These are phyloP conservation scores for Zaprionus ghesquierei DNA, from an alignment of 1,140 invertebrate species.

Conservation along the genomic window DNA sequence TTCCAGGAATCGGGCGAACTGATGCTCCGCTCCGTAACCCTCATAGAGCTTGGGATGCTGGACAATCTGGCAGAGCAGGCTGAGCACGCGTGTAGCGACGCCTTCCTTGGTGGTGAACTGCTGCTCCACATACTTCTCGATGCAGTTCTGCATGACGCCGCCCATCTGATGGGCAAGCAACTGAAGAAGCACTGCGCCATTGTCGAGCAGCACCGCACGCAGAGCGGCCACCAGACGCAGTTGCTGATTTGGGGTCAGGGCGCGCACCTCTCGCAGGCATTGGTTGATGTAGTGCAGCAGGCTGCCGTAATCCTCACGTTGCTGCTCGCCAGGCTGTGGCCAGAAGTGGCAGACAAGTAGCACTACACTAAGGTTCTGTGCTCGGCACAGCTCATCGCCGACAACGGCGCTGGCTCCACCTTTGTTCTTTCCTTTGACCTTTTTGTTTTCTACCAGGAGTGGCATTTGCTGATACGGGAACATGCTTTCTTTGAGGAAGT, in stretches of 20 bases:
- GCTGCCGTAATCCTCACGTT: slow-evolving; percentile 23
- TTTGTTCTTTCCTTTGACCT: slow-evolving; percentile 23
- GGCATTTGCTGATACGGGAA: slow-evolving; percentile 62
- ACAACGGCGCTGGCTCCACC: neutral
- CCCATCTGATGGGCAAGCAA: slow-evolving; percentile 36
- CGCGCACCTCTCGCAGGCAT: slow-evolving; percentile 13
- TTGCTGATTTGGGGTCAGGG: slow-evolving; percentile 31
- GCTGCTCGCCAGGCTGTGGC: slow-evolving; percentile 19
- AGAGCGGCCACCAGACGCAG: slow-evolving; percentile 76
- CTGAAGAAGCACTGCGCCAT: slow-evolving; percentile 74
- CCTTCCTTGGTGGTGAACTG: slow-evolving; percentile 62
- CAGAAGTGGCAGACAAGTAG: slow-evolving; percentile 61
- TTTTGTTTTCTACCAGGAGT: neutral
- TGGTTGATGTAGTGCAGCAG: slow-evolving; percentile 40
- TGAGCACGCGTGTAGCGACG: slow-evolving; percentile 51
- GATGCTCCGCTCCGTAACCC: slow-evolving; percentile 76
- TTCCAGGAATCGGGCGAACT: slow-evolving; percentile 54
- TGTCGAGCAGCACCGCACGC: slow-evolving; percentile 81
- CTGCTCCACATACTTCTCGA: slow-evolving; percentile 59
- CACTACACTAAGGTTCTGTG: slow-evolving; percentile 70
- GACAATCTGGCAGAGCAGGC: slow-evolving; percentile 83
- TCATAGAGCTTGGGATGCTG: slow-evolving; percentile 76
- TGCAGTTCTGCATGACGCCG: slow-evolving; percentile 38
- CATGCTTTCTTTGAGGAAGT: slow-evolving; percentile 81
- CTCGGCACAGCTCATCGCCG: slow-evolving; percentile 44